phyloP scores from a whole-genome alignment of 2,888 invertebrate genomes.

The Eupelmus urozonus region DNA sequence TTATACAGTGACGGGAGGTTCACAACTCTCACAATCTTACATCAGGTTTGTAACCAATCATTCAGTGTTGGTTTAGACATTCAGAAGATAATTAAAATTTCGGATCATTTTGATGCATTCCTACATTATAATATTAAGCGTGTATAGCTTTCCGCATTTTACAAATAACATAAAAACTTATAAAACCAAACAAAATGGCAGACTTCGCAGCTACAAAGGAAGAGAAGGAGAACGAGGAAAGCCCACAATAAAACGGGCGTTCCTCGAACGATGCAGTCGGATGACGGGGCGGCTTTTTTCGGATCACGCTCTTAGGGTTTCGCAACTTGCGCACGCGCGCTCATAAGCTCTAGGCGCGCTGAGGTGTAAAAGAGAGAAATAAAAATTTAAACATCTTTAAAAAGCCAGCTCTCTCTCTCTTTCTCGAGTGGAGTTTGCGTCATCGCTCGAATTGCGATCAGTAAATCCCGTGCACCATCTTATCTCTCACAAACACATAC shows the following conservation, averaged over 20 bases:
- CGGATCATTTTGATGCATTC: too few relatives aligned
- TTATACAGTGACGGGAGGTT: too few relatives aligned
- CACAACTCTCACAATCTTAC: too few relatives aligned
- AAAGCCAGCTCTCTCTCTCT: neutral
- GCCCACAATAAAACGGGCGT: neutral
- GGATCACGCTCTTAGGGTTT: conserved; percentile 32
- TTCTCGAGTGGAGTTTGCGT: conserved; percentile 63
- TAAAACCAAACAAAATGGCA: too few relatives aligned
- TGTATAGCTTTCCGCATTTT: too few relatives aligned
- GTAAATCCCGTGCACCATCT: conserved; percentile 65
- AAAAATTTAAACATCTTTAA: too few relatives aligned
- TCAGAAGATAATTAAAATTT: too few relatives aligned
- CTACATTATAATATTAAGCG: too few relatives aligned
- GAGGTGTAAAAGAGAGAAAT: conserved; percentile 8
- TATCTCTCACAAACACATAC: too few relatives aligned
- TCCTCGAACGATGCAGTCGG: neutral
- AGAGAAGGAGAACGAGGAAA: neutral
- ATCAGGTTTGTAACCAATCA: too few relatives aligned
- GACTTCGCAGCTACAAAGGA: neutral
- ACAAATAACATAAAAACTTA: too few relatives aligned
- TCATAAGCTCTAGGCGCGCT: conserved; percentile 1
- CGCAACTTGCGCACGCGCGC: neutral
- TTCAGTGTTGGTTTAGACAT: too few relatives aligned
- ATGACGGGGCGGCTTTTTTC: conserved; percentile 5
- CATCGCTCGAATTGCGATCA: conserved; percentile 65